Evolutionary conservation across 2,888 invertebrate species (phyloP), one percentile per base, ranked within the genome.

Genomic region (Acrobeloides nanus): DNA sequence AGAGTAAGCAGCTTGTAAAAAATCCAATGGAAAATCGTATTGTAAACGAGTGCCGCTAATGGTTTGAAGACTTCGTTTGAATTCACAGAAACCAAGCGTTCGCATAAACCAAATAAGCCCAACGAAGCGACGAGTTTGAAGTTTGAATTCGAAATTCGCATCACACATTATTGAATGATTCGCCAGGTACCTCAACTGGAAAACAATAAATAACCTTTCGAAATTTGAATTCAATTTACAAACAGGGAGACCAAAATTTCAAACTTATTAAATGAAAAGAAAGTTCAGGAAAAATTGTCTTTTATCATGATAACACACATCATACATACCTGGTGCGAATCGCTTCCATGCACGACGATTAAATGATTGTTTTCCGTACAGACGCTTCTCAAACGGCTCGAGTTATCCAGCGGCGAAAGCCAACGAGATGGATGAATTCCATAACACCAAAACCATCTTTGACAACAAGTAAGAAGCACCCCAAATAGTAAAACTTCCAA

Each of bases 1-100:
- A 3, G 65, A 58, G 38, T 66, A 69, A 7, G 67, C 66, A 12
- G 66, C 65, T 27, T 58, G 51, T 18, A 69, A 38, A 35, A 69
- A 59, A 25, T 62, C 55, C 23, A 55, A 49, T 44, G 66, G 68
- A 46, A 69, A 69, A 24, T 62, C 54, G n/a, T n/a, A n/a, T n/a
- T n/a, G n/a, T n/a, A n/a, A n/a, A n/a, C n/a, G n/a, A n/a, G n/a
- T n/a, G n/a, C n/a, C n/a, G n/a, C n/a, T n/a, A n/a, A n/a, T n/a
- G n/a, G n/a, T n/a, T n/a, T n/a, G n/a, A n/a, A n/a, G n/a, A n/a
- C n/a, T n/a, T 12, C 66, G 46, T 18, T 46, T 46, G 42, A 56
- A 68, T 37, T 59, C 58, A 35, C 65, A 65, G 7, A 62, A 62
- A 41, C 62, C 60, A 48, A 59, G 48, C 1, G 50, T 12, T 20